A percentile compares a stretch with the other conserved stretches of the same genome.
Conservation (phyloP, 2,888 invertebrate species). For the Helleia helle region DNA sequence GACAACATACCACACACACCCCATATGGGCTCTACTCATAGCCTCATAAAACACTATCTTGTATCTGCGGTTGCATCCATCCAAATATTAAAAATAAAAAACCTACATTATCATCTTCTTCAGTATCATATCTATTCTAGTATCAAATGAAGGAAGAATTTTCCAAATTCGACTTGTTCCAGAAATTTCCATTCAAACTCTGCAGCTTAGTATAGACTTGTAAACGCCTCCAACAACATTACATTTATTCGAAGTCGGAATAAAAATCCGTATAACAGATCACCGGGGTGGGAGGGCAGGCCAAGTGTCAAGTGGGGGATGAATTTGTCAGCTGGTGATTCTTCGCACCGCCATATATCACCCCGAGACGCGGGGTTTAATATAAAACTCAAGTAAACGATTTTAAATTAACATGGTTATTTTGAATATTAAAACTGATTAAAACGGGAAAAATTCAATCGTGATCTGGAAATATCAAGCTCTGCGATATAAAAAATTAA, state of each 20-base stretch:
- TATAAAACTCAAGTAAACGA: too few relatives aligned
- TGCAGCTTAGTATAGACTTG: neutral
- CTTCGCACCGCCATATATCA: slow-evolving; percentile 44
- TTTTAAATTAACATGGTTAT: too few relatives aligned
- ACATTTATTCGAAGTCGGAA: neutral
- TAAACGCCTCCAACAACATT: neutral
- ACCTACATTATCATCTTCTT: neutral
- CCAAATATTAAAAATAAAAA: too few relatives aligned
- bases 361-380: too few relatives aligned
- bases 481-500: too few relatives aligned
- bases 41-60: too few relatives aligned
- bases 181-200: neutral
- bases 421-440: too few relatives aligned
- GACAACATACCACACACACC: too few relatives aligned
- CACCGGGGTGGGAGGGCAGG: slow-evolving; percentile 20
- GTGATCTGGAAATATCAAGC: too few relatives aligned
- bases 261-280: slow-evolving; percentile 23
- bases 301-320: slow-evolving; percentile 34
- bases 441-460: too few relatives aligned
- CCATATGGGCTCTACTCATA: too few relatives aligned
- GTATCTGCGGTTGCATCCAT: too few relatives aligned
- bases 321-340: slow-evolving; percentile 61
- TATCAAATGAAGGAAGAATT: neutral
- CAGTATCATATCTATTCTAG: neutral
- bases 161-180: neutral